A percentile compares a stretch with the other conserved stretches of the same genome.
Conservation (phyloP, 2,797 vertebrate species). For the Scarus forsteni region DNA sequence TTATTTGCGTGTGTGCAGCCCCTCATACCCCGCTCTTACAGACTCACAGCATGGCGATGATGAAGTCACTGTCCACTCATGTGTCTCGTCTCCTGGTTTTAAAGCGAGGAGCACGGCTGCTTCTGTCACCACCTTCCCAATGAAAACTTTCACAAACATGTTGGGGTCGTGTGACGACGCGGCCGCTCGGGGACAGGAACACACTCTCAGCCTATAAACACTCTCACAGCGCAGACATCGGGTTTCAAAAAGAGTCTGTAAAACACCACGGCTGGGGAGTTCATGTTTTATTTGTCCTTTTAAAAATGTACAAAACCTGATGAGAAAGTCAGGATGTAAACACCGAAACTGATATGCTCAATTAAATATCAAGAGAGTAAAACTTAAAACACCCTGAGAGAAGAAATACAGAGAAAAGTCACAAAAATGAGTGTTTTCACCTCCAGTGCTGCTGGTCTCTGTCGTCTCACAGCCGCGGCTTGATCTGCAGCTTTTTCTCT, state of each 20-base stretch:
- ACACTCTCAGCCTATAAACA: slow-evolving; percentile 24
- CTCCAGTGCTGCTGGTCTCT: slow-evolving; percentile 3
- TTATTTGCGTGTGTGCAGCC: too few relatives aligned
- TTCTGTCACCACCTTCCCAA: slow-evolving; percentile 61
- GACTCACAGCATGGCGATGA: slow-evolving; percentile 8
- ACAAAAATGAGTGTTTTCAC: slow-evolving; percentile 10
- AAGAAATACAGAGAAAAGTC: slow-evolving; percentile 14
- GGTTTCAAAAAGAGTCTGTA: slow-evolving; percentile 18
- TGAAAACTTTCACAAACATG: slow-evolving; percentile 35
- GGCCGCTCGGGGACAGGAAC: slow-evolving; percentile 13
- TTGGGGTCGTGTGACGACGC: slow-evolving; percentile 26
- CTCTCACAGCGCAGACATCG: slow-evolving; percentile 4
- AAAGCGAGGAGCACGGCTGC: slow-evolving; percentile 41
- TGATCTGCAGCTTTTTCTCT: slow-evolving; percentile 80
- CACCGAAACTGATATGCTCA: slow-evolving; percentile 26
- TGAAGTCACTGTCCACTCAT: slow-evolving; percentile 50
- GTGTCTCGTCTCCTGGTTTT: slow-evolving; percentile 41
- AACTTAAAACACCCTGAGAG: slow-evolving; percentile 58
- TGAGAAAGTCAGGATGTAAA: slow-evolving; percentile 31
- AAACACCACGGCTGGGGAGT: slow-evolving; percentile 1
- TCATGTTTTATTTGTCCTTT: slow-evolving; percentile 42
- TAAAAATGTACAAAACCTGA: slow-evolving; percentile 57
- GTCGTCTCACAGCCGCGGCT: slow-evolving; percentile 66
- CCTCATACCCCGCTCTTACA: slow-evolving; percentile 8
- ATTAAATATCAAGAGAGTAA: background rate